phyloP scores from a whole-genome alignment of 2,888 invertebrate genomes.

The Drosophila mayaguana region DNA sequence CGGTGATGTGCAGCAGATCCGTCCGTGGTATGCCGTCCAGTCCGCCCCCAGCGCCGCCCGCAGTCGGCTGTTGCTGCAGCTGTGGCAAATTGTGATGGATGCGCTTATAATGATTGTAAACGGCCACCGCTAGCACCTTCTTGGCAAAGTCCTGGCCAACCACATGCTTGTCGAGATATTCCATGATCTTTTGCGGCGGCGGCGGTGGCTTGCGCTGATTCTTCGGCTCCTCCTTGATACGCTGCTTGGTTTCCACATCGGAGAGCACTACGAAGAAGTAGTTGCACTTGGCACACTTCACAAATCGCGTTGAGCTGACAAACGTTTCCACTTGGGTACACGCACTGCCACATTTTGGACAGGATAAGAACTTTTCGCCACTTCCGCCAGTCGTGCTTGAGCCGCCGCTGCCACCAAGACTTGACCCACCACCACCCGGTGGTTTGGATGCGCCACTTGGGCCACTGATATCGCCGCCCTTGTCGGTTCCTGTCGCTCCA shows the following conservation, averaged over 20 bases:
- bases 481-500: neutral
- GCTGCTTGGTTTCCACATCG: slow-evolving; percentile 95
- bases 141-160: slow-evolving; percentile 99
- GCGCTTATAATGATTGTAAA: slow-evolving; percentile 99
- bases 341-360: slow-evolving; percentile 98
- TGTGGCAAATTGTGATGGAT: slow-evolving; percentile 96
- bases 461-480: slow-evolving; percentile 25
- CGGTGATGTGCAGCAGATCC: slow-evolving; percentile 94
- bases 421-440: slow-evolving; percentile 47
- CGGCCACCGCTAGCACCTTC: slow-evolving; percentile 98
- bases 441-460: slow-evolving; percentile 23
- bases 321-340: slow-evolving; percentile 98
- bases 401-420: slow-evolving; percentile 38
- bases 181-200: slow-evolving; percentile 98
- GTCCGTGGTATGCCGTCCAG: slow-evolving; percentile 83
- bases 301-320: slow-evolving; percentile 98
- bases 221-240: slow-evolving; percentile 91
- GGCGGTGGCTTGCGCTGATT: slow-evolving; percentile 93
- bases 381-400: slow-evolving; percentile 57
- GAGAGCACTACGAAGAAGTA: slow-evolving; percentile 98
- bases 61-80: slow-evolving; percentile 61
- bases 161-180: slow-evolving; percentile 97
- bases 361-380: slow-evolving; percentile 91
- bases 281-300: slow-evolving; percentile 99
- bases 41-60: slow-evolving; percentile 46